Evolutionary conservation across 2,113 vertebrate species (phyloP).

Genomic region (Hydropotes inermis): DNA sequence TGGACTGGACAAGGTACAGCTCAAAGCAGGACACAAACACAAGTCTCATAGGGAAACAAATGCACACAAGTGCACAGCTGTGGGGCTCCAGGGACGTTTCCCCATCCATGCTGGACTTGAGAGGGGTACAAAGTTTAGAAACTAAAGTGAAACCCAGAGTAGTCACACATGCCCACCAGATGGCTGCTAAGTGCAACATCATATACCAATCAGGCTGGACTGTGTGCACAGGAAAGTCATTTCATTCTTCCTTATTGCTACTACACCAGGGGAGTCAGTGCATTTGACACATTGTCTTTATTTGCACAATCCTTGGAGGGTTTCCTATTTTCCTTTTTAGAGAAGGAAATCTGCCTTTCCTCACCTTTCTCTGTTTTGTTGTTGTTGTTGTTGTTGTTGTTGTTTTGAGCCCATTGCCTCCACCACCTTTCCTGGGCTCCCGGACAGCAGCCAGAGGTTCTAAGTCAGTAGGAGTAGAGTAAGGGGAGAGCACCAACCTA

Average conservation of each 20-base stretch:
- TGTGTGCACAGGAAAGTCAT: constrained; percentile 75
- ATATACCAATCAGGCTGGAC: constrained; percentile 71
- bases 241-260: constrained; percentile 86
- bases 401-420: constrained; percentile 54
- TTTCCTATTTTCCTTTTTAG: constrained; percentile 67
- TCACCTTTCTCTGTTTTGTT: neutral
- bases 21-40: constrained; percentile 82
- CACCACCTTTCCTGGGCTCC: constrained; percentile 59
- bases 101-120: constrained; percentile 79
- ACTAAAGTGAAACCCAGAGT: constrained; percentile 81
- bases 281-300: constrained; percentile 71
- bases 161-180: constrained; percentile 81
- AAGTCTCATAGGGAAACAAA: constrained; percentile 72
- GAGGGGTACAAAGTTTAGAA: constrained; percentile 81
- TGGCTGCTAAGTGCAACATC: constrained; percentile 82
- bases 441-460: constrained; percentile 68
- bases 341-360: constrained; percentile 59
- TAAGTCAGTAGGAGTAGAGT: constrained; percentile 58
- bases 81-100: constrained; percentile 79
- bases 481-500: constrained; percentile 74
- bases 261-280: constrained; percentile 79
- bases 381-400: neutral
- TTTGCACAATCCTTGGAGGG: constrained; percentile 76
- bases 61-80: constrained; percentile 76
- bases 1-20: constrained; percentile 82